Evolutionary conservation across 92 coral and sea anemone genomes (phyloP).

Genomic region (Epizoanthus ramosus): DNA sequence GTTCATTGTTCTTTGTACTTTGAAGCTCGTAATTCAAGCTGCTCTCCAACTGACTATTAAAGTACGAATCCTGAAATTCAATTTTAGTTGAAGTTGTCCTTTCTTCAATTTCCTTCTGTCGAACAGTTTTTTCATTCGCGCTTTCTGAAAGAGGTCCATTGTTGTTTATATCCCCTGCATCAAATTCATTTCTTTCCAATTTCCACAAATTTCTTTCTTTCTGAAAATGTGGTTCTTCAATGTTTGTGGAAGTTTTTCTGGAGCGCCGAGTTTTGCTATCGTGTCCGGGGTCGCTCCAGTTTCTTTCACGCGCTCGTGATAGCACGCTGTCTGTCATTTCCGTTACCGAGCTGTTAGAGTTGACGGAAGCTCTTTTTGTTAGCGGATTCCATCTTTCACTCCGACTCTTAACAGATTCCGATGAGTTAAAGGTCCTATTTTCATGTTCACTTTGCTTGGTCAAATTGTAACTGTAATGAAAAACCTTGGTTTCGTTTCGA

Average conservation of each 20-base stretch:
- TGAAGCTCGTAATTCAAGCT: not conserved
- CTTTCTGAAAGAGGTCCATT: constrained; percentile 1
- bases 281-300: not conserved
- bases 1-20: not conserved
- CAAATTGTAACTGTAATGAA: constrained; percentile 81
- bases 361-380: not conserved
- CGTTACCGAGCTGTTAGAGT: not conserved
- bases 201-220: constrained; percentile 6
- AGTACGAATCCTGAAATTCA: not conserved
- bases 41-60: not conserved
- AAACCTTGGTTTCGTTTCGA: constrained; percentile 50
- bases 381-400: not conserved
- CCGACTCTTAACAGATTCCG: not conserved
- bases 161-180: not conserved
- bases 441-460: constrained; percentile 27
- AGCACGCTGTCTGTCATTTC: not conserved
- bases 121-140: not conserved
- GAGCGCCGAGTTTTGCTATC: not conserved
- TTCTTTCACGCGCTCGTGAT: not conserved
- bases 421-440: not conserved
- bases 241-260: not conserved
- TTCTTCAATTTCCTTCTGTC: too few relatives aligned
- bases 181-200: not conserved
- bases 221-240: not conserved
- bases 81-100: not conserved